Conservation (phyloP, 2,797 vertebrate genomes). For the Cossypha caffra region DNA sequence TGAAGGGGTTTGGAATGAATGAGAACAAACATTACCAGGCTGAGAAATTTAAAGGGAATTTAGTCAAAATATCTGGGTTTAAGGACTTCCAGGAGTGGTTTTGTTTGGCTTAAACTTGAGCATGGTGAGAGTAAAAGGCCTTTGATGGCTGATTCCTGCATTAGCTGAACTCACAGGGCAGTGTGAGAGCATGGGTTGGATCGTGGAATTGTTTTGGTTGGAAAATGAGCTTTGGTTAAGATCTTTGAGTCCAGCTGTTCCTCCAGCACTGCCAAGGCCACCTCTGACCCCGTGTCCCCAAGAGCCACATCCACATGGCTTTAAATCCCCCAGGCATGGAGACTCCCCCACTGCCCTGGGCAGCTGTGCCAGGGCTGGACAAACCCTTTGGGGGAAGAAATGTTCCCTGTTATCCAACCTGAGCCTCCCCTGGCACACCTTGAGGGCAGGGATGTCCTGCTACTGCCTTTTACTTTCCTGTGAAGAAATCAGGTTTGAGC, state of each 20-base stretch:
- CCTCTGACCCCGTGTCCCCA: not conserved
- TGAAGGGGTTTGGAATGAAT: not conserved
- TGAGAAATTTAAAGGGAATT: slow-evolving; percentile 2
- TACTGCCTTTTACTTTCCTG: not conserved
- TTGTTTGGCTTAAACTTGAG: not conserved
- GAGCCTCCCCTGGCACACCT: not conserved
- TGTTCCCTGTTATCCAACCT: not conserved
- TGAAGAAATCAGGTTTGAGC: not conserved
- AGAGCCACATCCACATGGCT: not conserved
- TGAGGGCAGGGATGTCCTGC: not conserved
- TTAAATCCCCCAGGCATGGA: not conserved
- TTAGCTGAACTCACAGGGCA: not conserved
- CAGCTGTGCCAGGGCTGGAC: not conserved
- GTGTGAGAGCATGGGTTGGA: not conserved
- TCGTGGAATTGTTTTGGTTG: not conserved
- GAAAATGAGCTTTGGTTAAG: not conserved
- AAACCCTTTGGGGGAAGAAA: not conserved
- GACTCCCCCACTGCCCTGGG: not conserved
- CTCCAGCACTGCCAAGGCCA: not conserved
- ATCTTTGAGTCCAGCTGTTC: not conserved
- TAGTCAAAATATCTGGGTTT: not conserved
- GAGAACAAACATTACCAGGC: not conserved
- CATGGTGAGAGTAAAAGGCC: not conserved
- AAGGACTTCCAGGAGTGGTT: not conserved
- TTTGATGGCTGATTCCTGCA: not conserved